Percentiles rank a stretch among this genome's conserved stretches.
phyloP scores from a whole-genome alignment of 2,888 invertebrate species.

The Trachelus troglodyta region DNA sequence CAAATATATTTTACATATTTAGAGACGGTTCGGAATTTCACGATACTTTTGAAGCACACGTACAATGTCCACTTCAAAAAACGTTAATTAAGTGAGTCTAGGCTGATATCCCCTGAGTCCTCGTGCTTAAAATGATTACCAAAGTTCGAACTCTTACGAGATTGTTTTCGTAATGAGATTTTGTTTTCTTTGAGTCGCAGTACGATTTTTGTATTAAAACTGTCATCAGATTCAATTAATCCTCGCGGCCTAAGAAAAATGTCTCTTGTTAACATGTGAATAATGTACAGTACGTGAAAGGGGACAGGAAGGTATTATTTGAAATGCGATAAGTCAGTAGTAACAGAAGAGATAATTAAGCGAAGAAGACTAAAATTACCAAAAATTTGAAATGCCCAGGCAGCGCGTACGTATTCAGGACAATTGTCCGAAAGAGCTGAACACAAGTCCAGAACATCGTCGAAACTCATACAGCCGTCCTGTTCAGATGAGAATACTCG shows the following conservation, averaged over 20 bases:
- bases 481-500: constrained; percentile 79
- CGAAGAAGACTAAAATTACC: constrained; percentile 66
- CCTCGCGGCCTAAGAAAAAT: too few relatives aligned
- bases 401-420: constrained; percentile 77
- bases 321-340: too few relatives aligned
- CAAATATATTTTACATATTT: too few relatives aligned
- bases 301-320: too few relatives aligned
- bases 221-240: too few relatives aligned
- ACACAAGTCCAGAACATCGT: constrained; percentile 82
- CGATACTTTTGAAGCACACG: neutral
- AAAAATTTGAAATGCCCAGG: constrained; percentile 82
- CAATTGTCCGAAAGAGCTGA: constrained; percentile 81
- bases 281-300: too few relatives aligned
- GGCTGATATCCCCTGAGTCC: neutral
- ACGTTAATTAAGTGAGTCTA: neutral
- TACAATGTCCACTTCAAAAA: neutral
- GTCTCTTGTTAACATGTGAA: too few relatives aligned
- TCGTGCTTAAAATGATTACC: neutral
- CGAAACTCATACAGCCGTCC: constrained; percentile 78
- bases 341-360: too few relatives aligned
- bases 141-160: neutral
- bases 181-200: too few relatives aligned
- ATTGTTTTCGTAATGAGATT: too few relatives aligned
- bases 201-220: too few relatives aligned
- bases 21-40: neutral